Base-by-base conservation (phyloP, 2,113 vertebrate genomes). In the Trinectes maculatus region DNA sequence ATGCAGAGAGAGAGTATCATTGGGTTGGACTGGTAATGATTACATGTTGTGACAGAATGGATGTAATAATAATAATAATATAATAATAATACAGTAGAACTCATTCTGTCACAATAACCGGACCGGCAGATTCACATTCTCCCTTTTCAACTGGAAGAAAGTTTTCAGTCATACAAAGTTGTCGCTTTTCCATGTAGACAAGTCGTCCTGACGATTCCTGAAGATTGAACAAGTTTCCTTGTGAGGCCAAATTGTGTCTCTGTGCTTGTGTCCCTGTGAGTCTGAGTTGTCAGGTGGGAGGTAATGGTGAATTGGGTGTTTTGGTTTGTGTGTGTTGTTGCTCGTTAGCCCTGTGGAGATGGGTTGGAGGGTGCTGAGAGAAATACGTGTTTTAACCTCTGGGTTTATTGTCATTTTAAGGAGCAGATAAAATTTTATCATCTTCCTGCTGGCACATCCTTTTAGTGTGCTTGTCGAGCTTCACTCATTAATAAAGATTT, bases 371-470 rank as follows among this genome's bases (percentile, higher is more conserved):
- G 42, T 40, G 63, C 24, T 39, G 16, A 40, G 40, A 53, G 16
- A 71, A 71, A 68, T 58, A 24, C 16, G 39, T 51, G 26, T 34
- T 82, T 55, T 60, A 37, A 60, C 42, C 48, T 10, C 18, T 55
- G 22, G 36, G 6, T 44, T 74, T 66, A 52, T 43, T 58, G 46
- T 63, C 29, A n/a, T 54, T 74, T 74, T 47, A 66, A 19, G 28
- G 26, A 53, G 64, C 31, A 66, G 40, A 82, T 61, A 11, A 47
- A 51, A 69, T 51, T 15, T 1, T 55, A 55, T 40, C 15, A 28
- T 26, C 46, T 60, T 13, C 25, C 33, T n/a, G 51, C 37, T 60
- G 25, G 56, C 36, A 2, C 31, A 24, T 44, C 11, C 15, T 58
- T 44, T 68, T 31, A n/a, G 16, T 46, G 44, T 47, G 51, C 15